Evolutionary conservation across 2,888 invertebrate species (phyloP).

Genomic region (Octonoba sinensis): DNA sequence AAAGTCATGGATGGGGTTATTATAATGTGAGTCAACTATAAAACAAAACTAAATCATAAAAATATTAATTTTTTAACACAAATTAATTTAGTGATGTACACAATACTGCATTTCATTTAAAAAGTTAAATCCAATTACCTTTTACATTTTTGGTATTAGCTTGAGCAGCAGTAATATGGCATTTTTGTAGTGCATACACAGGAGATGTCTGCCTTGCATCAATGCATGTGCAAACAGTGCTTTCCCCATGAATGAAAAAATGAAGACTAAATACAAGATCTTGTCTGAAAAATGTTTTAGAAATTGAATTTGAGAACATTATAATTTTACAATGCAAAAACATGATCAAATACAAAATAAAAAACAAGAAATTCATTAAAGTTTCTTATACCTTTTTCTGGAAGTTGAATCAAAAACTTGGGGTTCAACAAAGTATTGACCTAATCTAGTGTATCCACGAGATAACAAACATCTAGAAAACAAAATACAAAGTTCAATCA

Average conservation of each 20-base stretch:
- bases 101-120: too few relatives aligned
- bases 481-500: slow-evolving; percentile 3
- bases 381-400: slow-evolving; percentile 16
- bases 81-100: too few relatives aligned
- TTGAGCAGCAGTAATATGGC: slow-evolving; percentile 79
- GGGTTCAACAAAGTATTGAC: slow-evolving; percentile 99
- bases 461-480: slow-evolving; percentile 86
- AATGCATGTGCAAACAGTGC: slow-evolving; percentile 96
- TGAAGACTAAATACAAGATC: slow-evolving; percentile 94
- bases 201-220: slow-evolving; percentile 97
- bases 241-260: slow-evolving; percentile 99
- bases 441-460: slow-evolving; percentile 94
- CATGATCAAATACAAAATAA: background rate
- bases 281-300: slow-evolving; percentile 73
- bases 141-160: slow-evolving; percentile 74
- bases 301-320: too few relatives aligned
- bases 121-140: slow-evolving; percentile 71
- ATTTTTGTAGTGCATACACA: slow-evolving; percentile 85
- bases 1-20: too few relatives aligned
- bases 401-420: slow-evolving; percentile 74
- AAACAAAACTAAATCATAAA: too few relatives aligned
- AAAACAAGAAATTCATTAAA: background rate
- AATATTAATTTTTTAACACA: too few relatives aligned
- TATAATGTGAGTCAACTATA: too few relatives aligned
- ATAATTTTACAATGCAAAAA: background rate